Evolutionary conservation across 1,140 invertebrate genomes (phyloP).

Genomic region (Zeugodacus cucurbitae): DNA sequence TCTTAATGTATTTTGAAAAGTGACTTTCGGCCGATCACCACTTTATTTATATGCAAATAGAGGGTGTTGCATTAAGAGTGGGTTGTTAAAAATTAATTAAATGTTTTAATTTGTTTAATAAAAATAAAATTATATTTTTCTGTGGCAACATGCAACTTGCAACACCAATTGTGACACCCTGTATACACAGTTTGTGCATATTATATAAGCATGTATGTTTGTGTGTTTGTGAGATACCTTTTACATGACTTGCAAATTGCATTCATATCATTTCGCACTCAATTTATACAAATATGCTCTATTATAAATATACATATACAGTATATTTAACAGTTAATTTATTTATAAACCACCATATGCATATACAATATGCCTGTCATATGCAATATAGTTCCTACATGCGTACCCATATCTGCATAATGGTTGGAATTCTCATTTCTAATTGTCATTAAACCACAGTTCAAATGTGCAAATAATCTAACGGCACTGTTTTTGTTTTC

Average conservation of each 20-base stretch:
- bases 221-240: background rate
- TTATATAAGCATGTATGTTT: no score
- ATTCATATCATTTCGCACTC: background rate
- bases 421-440: background rate
- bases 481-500: background rate
- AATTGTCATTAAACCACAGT: background rate
- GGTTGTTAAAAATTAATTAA: no score
- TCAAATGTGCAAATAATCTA: background rate
- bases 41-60: background rate
- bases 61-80: background rate
- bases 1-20: background rate
- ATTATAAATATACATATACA: background rate
- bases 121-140: no score
- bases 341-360: no score
- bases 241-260: background rate
- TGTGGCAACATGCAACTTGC: no score
- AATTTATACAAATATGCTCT: background rate
- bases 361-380: background rate
- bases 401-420: background rate
- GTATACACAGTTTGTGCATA: no score
- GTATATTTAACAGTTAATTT: background rate
- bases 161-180: no score
- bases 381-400: background rate
- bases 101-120: no score
- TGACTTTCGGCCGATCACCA: background rate